These are phyloP conservation scores for Perca fluviatilis DNA, from an alignment of 2,113 vertebrate species.

Conservation along the genomic window DNA sequence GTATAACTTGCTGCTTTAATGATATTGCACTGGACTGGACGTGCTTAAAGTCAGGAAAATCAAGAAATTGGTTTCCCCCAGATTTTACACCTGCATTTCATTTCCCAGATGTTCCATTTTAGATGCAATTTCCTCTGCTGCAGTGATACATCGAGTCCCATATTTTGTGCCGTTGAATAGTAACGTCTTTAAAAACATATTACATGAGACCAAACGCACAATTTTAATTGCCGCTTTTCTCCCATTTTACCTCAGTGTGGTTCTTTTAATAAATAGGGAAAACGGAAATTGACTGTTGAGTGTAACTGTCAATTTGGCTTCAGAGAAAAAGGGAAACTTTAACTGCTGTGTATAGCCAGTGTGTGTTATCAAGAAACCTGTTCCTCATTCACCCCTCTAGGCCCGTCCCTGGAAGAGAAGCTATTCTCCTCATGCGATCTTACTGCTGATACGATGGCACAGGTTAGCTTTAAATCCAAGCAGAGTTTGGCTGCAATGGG, in stretches of 20 bases:
- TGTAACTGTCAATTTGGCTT: background rate
- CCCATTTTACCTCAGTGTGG: background rate
- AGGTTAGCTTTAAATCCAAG: constrained; percentile 87
- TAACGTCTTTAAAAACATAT: no score
- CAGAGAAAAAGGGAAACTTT: background rate
- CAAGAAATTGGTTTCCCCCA: no score
- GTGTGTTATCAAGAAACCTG: constrained; percentile 58
- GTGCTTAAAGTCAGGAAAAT: no score
- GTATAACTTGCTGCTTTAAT: background rate
- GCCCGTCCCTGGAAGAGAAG: constrained; percentile 94
- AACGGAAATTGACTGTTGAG: background rate
- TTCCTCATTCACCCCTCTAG: constrained; percentile 89
- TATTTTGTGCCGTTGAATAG: no score
- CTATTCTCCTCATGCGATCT: constrained; percentile 90
- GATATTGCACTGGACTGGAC: background rate
- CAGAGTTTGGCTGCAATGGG: constrained; percentile 81
- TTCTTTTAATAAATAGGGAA: background rate
- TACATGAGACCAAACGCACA: background rate
- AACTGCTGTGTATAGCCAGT: background rate
- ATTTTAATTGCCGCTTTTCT: background rate
- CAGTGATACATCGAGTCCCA: no score
- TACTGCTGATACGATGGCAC: constrained; percentile 87
- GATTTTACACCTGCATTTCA: background rate
- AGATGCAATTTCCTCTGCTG: background rate
- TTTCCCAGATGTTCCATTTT: background rate